Conservation (phyloP, 2,113 vertebrate species). For the Pampusana beccarii region DNA sequence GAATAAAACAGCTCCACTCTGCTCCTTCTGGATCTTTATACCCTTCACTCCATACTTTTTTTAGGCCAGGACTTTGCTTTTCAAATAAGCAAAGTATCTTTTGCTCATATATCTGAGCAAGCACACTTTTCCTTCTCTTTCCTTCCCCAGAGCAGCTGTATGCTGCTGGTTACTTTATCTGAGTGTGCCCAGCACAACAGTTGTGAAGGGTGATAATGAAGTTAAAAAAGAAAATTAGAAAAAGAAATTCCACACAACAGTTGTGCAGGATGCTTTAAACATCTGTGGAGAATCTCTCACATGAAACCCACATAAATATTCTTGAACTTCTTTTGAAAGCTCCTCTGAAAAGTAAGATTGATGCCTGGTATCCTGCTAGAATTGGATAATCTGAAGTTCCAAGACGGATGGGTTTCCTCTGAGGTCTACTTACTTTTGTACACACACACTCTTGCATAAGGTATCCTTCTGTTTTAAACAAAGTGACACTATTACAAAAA, state of each 20-base stretch:
- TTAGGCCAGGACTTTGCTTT: background rate
- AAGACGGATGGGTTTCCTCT: background rate
- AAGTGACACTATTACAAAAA: background rate
- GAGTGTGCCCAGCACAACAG: background rate
- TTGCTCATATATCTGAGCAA: background rate
- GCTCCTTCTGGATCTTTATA: background rate
- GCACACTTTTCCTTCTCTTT: background rate
- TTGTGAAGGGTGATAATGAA: background rate
- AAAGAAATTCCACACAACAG: background rate
- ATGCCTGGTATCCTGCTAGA: background rate
- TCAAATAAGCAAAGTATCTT: background rate
- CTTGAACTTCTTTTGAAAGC: background rate
- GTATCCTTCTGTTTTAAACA: too few relatives aligned
- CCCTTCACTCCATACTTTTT: background rate
- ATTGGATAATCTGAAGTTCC: background rate
- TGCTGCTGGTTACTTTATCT: background rate
- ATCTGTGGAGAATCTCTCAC: background rate
- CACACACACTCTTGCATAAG: too few relatives aligned
- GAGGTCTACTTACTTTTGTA: background rate
- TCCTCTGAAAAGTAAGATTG: background rate
- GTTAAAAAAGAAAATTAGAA: background rate
- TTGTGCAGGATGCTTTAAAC: background rate
- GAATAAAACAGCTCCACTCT: background rate
- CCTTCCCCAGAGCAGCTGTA: background rate
- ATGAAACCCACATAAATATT: background rate